Base-by-base conservation (phyloP, 2,113 vertebrate genomes). In the Crypturellus undulatus region DNA sequence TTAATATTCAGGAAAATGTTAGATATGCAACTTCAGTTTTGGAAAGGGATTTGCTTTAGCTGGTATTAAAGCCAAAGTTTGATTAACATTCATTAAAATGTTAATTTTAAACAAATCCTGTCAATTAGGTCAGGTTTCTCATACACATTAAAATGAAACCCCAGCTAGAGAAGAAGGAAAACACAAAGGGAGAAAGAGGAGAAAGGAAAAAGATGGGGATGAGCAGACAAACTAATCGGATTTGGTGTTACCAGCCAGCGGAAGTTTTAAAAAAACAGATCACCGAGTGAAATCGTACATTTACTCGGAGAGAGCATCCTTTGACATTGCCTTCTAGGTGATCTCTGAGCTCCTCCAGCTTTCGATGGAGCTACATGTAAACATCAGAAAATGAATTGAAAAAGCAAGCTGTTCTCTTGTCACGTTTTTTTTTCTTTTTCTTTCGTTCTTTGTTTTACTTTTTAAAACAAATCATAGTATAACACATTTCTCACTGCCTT, bases 331-430 rank as follows among this genome's bases (percentile, higher is more conserved):
- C 97, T 97, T 98, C 97, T 97, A 98, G 97, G 92, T 97, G 98
- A 98, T 92, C 96, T 97, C 97, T 98, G 97, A 98, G 98, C 97
- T 98, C 97, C 97, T 98, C 96, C 97, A 98, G 97, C 95, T 98
- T 98, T 98, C 76, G 54, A 97, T 98, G 98, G 98, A 98, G 97
- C 97, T 98, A 98, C 87, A 97, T 96, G 95, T 94, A 98, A 98
- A 98, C 97, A 98, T 98, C 96, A 98, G 96, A 98, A 98, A 98
- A 97, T 96, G 89, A 98, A 97, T 68, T 98, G 97, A 98, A 98
- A 98, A 97, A 97, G 96, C 93, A 97, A 97, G 91, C 94, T 97
- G 90, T 96, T 97, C 85, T 97, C 82, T 96, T 93, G 91, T 95
- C 62, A 96, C 3, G 34, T 89, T 93, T 95, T 88, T 91, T 82